Base-by-base conservation (phyloP, 2,797 vertebrate genomes). In the Enoplosus armatus region DNA sequence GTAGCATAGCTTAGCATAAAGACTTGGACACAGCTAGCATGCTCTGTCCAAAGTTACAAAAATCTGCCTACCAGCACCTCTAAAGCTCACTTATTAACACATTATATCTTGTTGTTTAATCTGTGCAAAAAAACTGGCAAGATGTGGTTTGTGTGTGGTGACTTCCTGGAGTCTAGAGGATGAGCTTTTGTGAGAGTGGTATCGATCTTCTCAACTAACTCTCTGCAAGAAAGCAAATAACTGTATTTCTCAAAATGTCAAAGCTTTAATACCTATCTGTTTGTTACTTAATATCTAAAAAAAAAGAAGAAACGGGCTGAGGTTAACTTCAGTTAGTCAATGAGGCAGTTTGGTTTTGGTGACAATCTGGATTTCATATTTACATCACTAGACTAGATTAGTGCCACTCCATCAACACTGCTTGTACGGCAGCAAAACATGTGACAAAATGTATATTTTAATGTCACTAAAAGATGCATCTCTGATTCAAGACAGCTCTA, bases 401-500 rank as follows among this genome's bases (percentile, higher is more conserved):
- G 59, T 55, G 60, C 35, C 26, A 14, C 35, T 77, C 56, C 27
- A 45, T n/a, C 27, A 45, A 33, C 22, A 37, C 0, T 27, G 5
- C 26, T 69, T 78, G 18, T 54, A 47, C 26, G 10, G 35, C 35
- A 27, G 47, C 26, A n/a, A 55, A 31, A 26, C 8, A 3, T 18
- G 9, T 24, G 27, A 67, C n/a, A 33, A 41, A 6, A 54, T 65
- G 11, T 68, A 29, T 8, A 43, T 47, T 77, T 80, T 35, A 59
- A 59, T n/a, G 55, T 67, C 37, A 59, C 31, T 43, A 31, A 58
- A 59, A 60, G n/a, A 53, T 60, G 12, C 1, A 56, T 58, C 58
- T 76, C 26, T 53, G 47, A 79, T 33, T 70, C 47, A 37, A 29
- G 22, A 55, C 51, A 47, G 10, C 50, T 58, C 5, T 45, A 55